Evolutionary conservation across 2,797 vertebrate species (phyloP), one percentile per base, ranked within the genome.

Genomic region (Gephyroberyx darwinii): DNA sequence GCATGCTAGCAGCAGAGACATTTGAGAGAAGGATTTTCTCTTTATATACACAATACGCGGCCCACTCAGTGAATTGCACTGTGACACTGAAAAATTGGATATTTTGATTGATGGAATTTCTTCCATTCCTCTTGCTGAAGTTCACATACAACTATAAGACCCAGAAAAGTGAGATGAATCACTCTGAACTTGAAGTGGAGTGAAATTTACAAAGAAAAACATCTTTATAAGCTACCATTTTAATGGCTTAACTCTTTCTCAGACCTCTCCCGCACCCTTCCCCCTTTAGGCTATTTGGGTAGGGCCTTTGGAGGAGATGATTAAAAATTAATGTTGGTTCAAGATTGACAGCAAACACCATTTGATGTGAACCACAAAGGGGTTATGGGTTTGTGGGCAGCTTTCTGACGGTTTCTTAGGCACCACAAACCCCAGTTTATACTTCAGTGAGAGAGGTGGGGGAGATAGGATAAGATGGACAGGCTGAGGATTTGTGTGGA

Each of bases 291-390:
- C 91, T 92, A 92, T 93, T 93, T 93, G 88, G 90, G 82, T 86
- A 85, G 79, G 93, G 92, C 85, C 87, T 93, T 93, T 92, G 90
- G 92, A 93, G 84, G 90, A 92, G 89, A 92, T 92, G 89, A 94
- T 94, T 93, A 94, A 93, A 94, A 92, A 94, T 93, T 91, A 89
- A 94, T 94, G 92, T 92, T 93, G 91, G 91, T 90, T 92, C 74
- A 84, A 91, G 93, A 94, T 92, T 94, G 93, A 94, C 91, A 90
- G 93, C 91, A 93, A 93, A 92, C 92, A 93, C 87, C 77, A 93
- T 93, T 94, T 94, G 91, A 94, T 93, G 93, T 93, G 88, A 92
- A 88, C 92, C 92, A 93, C 92, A 93, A 93, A 92, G 90, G 90
- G 80, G 87, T 88, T 84, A 71, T 39, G 86, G 90, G 90, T 85